These are phyloP conservation scores for Pediacus dermestoides DNA, from an alignment of 2,888 invertebrate species.

Conservation along the genomic window DNA sequence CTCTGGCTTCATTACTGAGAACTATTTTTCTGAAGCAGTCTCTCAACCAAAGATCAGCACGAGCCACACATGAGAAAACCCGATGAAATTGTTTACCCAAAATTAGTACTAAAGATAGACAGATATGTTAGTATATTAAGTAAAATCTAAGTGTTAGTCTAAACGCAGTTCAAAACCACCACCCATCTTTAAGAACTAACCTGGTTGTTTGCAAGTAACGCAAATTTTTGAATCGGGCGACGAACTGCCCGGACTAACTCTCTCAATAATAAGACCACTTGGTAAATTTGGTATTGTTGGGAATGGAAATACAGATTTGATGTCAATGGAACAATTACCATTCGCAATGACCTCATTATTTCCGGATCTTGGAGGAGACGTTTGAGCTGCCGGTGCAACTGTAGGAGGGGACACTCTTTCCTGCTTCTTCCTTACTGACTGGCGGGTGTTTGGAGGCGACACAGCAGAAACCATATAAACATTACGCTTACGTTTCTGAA, in stretches of 20 bases:
- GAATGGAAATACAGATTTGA: constrained; percentile 21
- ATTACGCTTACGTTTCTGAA: constrained; percentile 52
- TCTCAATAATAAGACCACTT: constrained; percentile 54
- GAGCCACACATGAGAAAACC: too few species aligned
- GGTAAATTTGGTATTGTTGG: constrained; percentile 53
- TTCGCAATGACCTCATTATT: too few species aligned
- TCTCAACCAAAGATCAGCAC: too few species aligned
- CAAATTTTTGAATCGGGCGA: constrained; percentile 48
- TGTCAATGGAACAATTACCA: constrained; percentile 15
- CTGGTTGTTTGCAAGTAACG: constrained; percentile 50
- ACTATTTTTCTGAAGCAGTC: too few species aligned
- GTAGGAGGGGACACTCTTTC: constrained; percentile 35
- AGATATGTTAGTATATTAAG: too few species aligned
- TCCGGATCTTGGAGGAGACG: neutral
- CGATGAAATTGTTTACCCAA: too few species aligned
- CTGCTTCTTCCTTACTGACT: constrained; percentile 44
- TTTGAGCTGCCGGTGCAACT: constrained; percentile 1
- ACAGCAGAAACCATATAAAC: constrained; percentile 50
- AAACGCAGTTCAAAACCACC: too few species aligned
- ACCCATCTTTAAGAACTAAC: constrained; percentile 39
- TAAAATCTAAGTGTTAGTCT: too few species aligned
- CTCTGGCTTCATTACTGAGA: too few species aligned
- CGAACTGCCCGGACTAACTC: constrained; percentile 47
- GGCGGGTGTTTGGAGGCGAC: constrained; percentile 53
- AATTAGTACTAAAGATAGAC: too few species aligned